Evolutionary conservation across 2,797 vertebrate species (phyloP).

Genomic region (Lutjanus campechanus): DNA sequence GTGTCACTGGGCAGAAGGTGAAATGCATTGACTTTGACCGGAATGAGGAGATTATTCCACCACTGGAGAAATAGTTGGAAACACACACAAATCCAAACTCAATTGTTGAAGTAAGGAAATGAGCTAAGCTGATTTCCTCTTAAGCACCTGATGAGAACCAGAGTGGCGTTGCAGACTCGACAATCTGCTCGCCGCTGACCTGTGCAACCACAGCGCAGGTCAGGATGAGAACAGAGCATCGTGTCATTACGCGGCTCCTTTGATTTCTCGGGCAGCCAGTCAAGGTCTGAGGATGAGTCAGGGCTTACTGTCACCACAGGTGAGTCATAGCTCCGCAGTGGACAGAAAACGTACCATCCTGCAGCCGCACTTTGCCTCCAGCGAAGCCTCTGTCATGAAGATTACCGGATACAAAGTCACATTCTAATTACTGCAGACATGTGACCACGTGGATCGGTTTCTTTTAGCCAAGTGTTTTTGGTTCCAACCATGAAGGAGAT

Average conservation of each 20-base stretch:
- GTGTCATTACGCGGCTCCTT: constrained; percentile 9
- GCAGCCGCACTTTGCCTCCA: constrained; percentile 24
- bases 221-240: constrained; percentile 34
- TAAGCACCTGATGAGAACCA: constrained; percentile 61
- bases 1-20: neutral
- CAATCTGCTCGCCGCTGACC: constrained; percentile 49
- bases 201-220: constrained; percentile 29
- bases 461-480: neutral
- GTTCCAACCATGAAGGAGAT: constrained; percentile 22
- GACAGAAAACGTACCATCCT: constrained; percentile 6
- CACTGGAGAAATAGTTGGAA: constrained; percentile 19
- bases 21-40: constrained; percentile 15
- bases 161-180: constrained; percentile 42
- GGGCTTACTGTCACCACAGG: constrained; percentile 52
- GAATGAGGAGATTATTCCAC: constrained; percentile 29
- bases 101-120: constrained; percentile 51
- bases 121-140: constrained; percentile 60
- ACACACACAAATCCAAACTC: constrained; percentile 30
- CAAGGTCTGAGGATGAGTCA: constrained; percentile 57
- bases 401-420: constrained; percentile 6
- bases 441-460: neutral
- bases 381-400: constrained; percentile 13
- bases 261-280: constrained; percentile 21
- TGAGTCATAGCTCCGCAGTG: constrained; percentile 41
- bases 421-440: constrained; percentile 19